These are phyloP conservation scores for Pemphigus obesinymphae DNA, from an alignment of 1,140 invertebrate genomes.

Conservation along the genomic window DNA sequence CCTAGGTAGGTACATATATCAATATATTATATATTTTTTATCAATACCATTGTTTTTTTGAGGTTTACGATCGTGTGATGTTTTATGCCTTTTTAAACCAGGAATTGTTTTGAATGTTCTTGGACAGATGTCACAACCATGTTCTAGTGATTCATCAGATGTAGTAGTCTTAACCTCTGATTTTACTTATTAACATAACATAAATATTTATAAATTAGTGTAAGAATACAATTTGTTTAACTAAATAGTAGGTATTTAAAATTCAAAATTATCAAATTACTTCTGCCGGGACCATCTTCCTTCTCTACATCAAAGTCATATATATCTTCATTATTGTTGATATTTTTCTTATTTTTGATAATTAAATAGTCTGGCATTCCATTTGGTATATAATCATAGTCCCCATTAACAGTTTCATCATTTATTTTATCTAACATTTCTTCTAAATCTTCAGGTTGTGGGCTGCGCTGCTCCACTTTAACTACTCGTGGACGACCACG, in stretches of 20 bases:
- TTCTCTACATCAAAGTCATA: slow-evolving; percentile 42
- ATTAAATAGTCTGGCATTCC: not conserved
- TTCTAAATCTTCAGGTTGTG: slow-evolving; percentile 27
- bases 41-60: not conserved
- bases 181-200: not conserved
- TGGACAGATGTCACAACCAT: slow-evolving; percentile 19
- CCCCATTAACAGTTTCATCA: not conserved
- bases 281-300: slow-evolving; percentile 33
- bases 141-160: not conserved
- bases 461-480: not conserved
- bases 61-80: slow-evolving; percentile 24
- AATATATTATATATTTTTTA: not conserved
- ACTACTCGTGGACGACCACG: not conserved
- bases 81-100: slow-evolving; percentile 25
- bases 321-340: slow-evolving; percentile 37
- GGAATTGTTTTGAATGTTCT: slow-evolving; percentile 20
- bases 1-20: not conserved
- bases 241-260: not conserved
- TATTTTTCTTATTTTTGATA: slow-evolving; percentile 15
- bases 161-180: not conserved
- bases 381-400: slow-evolving; percentile 3
- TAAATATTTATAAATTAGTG: not conserved
- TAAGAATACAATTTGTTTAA: not conserved
- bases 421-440: slow-evolving; percentile 24
- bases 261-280: not conserved